Evolutionary conservation across 1,140 invertebrate genomes (phyloP).

Genomic region (Archegozetes longisetosus): DNA sequence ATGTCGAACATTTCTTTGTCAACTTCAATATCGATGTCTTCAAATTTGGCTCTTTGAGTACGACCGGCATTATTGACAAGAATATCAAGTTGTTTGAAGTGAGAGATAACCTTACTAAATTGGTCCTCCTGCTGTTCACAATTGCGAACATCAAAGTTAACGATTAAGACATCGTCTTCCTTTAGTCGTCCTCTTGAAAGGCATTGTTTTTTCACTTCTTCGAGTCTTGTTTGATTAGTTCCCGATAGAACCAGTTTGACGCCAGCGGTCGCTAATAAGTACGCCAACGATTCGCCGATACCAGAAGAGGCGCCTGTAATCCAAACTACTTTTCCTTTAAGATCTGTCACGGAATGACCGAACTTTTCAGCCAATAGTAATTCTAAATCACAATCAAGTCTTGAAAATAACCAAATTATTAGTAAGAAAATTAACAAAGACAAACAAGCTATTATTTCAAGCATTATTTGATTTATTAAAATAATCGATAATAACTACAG

Average conservation of each 20-base stretch:
- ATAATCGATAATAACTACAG: no score
- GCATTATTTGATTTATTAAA: no score
- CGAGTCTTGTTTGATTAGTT: constrained; percentile 47
- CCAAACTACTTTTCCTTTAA: constrained; percentile 52
- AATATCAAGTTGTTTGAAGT: constrained; percentile 60
- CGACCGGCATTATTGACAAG: constrained; percentile 65
- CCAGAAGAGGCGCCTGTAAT: constrained; percentile 77
- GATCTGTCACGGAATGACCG: background rate
- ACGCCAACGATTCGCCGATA: constrained; percentile 60
- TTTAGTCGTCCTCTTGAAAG: constrained; percentile 28
- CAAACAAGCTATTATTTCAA: constrained; percentile 3
- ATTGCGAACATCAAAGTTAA: constrained; percentile 29
- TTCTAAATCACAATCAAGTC: constrained; percentile 1
- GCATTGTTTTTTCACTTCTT: constrained; percentile 52
- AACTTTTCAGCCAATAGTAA: background rate
- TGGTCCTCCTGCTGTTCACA: constrained; percentile 41
- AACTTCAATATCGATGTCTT: constrained; percentile 52
- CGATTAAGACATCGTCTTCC: constrained; percentile 18
- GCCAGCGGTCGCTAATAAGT: constrained; percentile 48
- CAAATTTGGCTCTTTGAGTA: constrained; percentile 58
- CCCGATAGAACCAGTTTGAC: constrained; percentile 60
- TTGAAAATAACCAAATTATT: background rate
- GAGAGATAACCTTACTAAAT: constrained; percentile 45
- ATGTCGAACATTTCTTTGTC: constrained; percentile 61
- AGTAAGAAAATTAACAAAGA: background rate